These are phyloP conservation scores for Stenopsyche tienmushanensis DNA, from an alignment of 1,140 invertebrate genomes.

Conservation along the genomic window DNA sequence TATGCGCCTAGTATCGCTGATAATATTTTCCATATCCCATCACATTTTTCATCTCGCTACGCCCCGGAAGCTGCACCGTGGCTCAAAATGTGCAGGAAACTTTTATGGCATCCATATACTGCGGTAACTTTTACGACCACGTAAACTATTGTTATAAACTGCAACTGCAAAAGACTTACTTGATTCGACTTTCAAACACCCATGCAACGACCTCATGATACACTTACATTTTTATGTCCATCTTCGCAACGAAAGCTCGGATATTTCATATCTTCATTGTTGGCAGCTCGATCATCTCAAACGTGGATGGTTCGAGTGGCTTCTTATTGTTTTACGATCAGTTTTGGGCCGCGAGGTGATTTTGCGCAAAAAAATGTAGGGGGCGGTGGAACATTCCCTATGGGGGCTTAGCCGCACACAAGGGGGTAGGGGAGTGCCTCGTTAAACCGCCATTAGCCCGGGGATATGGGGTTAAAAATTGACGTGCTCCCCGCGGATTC, in stretches of 20 bases:
- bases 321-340: background rate
- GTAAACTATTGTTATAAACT: no score
- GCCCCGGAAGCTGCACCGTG: background rate
- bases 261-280: no score
- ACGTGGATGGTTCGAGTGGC: no score
- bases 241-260: no score
- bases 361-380: conserved; percentile 14
- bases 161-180: no score
- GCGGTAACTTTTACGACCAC: background rate
- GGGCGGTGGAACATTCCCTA: conserved; percentile 11
- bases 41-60: conserved; percentile 22
- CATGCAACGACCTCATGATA: no score
- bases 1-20: conserved; percentile 27
- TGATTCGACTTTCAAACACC: no score
- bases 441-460: conserved; percentile 36
- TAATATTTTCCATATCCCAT: conserved; percentile 36
- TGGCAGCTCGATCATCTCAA: no score
- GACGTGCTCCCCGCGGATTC: conserved; percentile 35
- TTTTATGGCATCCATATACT: background rate
- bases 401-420: conserved; percentile 23
- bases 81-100: background rate
- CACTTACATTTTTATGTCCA: no score
- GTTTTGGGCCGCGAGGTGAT: conserved; percentile 13
- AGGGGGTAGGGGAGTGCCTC: conserved; percentile 23
- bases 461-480: conserved; percentile 39